Evolutionary conservation across 2,888 invertebrate species (phyloP).

Genomic region (Leptinotarsa juncta): DNA sequence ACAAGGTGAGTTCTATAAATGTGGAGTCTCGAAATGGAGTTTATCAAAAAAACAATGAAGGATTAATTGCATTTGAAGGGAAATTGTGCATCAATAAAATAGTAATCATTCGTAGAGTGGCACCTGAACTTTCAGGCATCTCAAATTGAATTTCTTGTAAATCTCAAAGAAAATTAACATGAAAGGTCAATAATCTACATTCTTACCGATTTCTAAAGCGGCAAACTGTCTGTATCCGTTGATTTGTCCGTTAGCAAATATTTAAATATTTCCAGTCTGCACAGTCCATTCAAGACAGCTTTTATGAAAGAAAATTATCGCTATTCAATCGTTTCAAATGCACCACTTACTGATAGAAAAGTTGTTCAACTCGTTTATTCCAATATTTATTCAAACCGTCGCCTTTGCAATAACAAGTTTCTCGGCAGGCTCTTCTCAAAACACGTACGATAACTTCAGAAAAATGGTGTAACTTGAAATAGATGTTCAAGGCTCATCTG

Average conservation of each 20-base stretch:
- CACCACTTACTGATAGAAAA: slow-evolving; percentile 44
- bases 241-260: slow-evolving; percentile 6
- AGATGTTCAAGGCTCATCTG: neutral
- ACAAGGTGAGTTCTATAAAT: no score
- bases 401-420: slow-evolving; percentile 17
- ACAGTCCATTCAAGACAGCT: slow-evolving; percentile 34
- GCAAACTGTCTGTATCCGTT: neutral
- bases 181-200: neutral
- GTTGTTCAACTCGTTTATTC: slow-evolving; percentile 45
- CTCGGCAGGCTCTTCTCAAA: neutral
- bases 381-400: slow-evolving; percentile 29
- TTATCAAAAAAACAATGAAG: no score
- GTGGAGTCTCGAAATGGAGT: no score
- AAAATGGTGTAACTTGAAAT: neutral
- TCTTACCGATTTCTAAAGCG: neutral
- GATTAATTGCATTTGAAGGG: no score
- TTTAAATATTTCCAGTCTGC: slow-evolving; percentile 5
- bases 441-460: neutral
- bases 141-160: no score
- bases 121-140: no score
- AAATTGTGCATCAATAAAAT: no score
- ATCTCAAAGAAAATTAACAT: no score
- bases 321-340: slow-evolving; percentile 34
- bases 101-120: no score
- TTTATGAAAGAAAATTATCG: slow-evolving; percentile 37